Evolutionary conservation across 2,888 invertebrate species (phyloP).

Genomic region (Capitulum mitella): DNA sequence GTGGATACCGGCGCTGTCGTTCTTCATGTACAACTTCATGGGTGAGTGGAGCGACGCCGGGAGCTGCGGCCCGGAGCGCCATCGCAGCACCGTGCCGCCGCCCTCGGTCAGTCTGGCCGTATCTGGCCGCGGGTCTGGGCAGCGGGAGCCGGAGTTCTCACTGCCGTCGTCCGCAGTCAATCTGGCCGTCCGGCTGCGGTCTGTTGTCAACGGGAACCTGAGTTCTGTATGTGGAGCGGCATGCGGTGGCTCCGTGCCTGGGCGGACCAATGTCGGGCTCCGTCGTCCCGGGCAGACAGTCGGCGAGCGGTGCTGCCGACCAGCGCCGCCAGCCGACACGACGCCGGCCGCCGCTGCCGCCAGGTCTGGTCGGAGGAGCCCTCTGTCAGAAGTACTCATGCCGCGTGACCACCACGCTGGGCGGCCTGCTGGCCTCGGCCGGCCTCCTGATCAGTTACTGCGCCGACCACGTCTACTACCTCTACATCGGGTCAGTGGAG

Average conservation of each 20-base stretch:
- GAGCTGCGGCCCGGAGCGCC: too few relatives aligned
- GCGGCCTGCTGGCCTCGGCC: constrained; percentile 7
- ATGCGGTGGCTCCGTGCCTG: not conserved
- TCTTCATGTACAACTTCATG: constrained; percentile 38
- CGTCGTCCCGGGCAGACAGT: too few relatives aligned
- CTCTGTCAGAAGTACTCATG: constrained; percentile 13
- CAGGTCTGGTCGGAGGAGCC: constrained; percentile 12
- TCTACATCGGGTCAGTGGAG: not conserved
- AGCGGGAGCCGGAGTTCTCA: too few relatives aligned
- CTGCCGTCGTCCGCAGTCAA: too few relatives aligned
- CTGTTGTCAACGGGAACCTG: too few relatives aligned
- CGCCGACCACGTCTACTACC: constrained; percentile 8
- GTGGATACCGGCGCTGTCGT: constrained; percentile 39
- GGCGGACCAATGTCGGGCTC: too few relatives aligned
- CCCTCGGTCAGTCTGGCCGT: not conserved
- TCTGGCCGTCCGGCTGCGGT: too few relatives aligned
- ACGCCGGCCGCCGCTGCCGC: not conserved
- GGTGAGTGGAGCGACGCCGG: too few relatives aligned
- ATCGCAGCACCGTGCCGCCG: too few relatives aligned
- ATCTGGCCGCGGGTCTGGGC: not conserved
- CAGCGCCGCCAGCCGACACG: not conserved
- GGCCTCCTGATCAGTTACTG: not conserved
- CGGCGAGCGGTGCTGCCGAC: too few relatives aligned
- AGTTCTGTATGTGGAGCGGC: too few relatives aligned
- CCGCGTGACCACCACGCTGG: not conserved